A percentile compares a stretch with the other conserved stretches of the same genome.
phyloP scores from a whole-genome alignment of 2,113 vertebrate genomes.

The Ptilonorhynchus violaceus region DNA sequence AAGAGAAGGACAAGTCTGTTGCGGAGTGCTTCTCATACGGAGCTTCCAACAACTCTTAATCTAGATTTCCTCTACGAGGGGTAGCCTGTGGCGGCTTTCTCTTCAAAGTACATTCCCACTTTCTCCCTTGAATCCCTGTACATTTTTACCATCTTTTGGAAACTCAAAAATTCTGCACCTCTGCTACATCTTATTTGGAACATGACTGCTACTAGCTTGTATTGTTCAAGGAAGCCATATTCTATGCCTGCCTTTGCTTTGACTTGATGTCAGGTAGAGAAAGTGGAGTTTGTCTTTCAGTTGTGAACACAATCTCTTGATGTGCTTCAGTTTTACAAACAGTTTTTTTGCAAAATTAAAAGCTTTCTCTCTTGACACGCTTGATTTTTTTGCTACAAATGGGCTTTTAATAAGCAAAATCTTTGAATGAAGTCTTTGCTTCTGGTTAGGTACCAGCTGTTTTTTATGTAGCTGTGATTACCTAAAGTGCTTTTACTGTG shows the following conservation, averaged over 20 bases:
- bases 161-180: not conserved
- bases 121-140: not conserved
- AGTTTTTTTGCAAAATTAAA: not conserved
- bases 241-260: not conserved
- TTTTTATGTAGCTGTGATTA: not conserved
- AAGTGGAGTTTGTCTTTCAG: not conserved
- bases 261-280: not conserved
- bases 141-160: no score
- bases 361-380: not conserved
- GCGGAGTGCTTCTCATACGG: rapidly evolving
- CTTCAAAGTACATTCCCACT: not conserved
- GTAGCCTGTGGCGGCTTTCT: not conserved
- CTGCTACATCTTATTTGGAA: not conserved
- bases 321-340: not conserved
- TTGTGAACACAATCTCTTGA: not conserved
- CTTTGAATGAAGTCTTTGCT: not conserved
- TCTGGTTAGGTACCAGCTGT: not conserved
- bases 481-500: not conserved
- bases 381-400: not conserved
- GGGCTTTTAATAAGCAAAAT: not conserved
- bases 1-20: not conserved
- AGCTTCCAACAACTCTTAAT: not conserved
- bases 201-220: not conserved
- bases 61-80: not conserved
- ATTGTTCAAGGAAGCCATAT: not conserved